Evolutionary conservation across 2,888 invertebrate genomes (phyloP).

Genomic region (Coronaproctus castanopsis): DNA sequence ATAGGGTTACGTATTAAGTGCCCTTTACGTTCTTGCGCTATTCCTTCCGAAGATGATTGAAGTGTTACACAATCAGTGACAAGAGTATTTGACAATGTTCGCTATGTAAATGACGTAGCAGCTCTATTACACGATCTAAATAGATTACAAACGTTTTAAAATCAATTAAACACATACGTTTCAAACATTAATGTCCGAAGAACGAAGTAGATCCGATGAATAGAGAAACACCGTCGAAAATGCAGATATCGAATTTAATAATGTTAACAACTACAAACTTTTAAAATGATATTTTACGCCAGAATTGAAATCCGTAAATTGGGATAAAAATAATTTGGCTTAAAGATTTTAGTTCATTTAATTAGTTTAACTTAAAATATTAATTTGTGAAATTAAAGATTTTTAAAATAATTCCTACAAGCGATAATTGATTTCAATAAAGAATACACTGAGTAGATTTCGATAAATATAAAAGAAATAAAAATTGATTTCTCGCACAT

Average conservation of each 20-base stretch:
- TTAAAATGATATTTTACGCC: too few species aligned
- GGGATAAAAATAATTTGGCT: too few species aligned
- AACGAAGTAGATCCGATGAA: neutral
- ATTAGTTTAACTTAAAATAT: too few species aligned
- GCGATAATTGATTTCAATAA: too few species aligned
- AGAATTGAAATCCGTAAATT: too few species aligned
- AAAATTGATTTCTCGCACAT: too few species aligned
- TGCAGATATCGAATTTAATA: neutral
- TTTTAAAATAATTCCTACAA: too few species aligned
- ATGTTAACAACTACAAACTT: too few species aligned
- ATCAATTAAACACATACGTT: neutral
- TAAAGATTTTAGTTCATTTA: too few species aligned
- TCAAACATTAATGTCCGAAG: neutral
- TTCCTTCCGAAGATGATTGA: neutral
- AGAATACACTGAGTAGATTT: too few species aligned
- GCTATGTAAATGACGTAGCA: neutral
- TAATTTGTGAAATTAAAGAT: too few species aligned
- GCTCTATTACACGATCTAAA: neutral
- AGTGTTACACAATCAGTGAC: neutral
- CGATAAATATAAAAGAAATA: too few species aligned
- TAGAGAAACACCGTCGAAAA: neutral
- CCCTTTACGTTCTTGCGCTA: neutral
- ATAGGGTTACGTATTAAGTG: neutral
- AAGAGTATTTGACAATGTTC: neutral
- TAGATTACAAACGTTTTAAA: neutral